Base-by-base conservation (phyloP, 2,797 vertebrate genomes). In the Argentina silus region DNA sequence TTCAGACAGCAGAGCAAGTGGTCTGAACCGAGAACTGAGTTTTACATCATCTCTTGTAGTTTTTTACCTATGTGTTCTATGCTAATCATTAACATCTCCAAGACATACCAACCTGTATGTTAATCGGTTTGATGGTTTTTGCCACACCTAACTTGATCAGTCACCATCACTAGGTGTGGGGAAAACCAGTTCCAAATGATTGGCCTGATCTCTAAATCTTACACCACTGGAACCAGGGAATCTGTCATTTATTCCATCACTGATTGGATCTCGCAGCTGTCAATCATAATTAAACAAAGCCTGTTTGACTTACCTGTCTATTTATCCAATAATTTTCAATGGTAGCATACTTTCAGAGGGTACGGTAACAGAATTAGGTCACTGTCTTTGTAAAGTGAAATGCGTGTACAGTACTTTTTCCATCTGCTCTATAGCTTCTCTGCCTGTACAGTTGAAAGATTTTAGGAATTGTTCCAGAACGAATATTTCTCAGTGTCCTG, bases 401-500 rank as follows among this genome's bases (percentile, higher is more conserved):
- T 80, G 67, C 48, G 44, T 68, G 47, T 57, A 17, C 27, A 42
- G 48, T 69, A 48, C 27, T 55, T 59, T 75, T 70, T 75, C 36
- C 65, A 23, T 66, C 73, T 59, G 14, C 81, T 73, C 79, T 56
- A 67, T 53, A 47, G 57, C 66, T 50, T 57, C 62, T 62, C 63
- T 51, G 70, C 72, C 67, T 59, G 12, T 43, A 11, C 27, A 2
- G 7, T 11, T 43, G 71, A 66, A 70, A 44, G 63, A 71, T 50
- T 53, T 10, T 1, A 47, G 56, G 44, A 43, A 36, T 53, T 1
- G 0, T 4, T 83, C 85, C 84, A 83, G 78, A 62, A 76, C 59
- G 45, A 82, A 79, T 63, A 86, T 42, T 17, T 67, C 5, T 14
- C 0, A 55, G 36, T 73, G 70, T 78, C 66, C 59, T 59, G 68